phyloP scores from a whole-genome alignment of 2,113 vertebrate species.

The Panthera tigris region DNA sequence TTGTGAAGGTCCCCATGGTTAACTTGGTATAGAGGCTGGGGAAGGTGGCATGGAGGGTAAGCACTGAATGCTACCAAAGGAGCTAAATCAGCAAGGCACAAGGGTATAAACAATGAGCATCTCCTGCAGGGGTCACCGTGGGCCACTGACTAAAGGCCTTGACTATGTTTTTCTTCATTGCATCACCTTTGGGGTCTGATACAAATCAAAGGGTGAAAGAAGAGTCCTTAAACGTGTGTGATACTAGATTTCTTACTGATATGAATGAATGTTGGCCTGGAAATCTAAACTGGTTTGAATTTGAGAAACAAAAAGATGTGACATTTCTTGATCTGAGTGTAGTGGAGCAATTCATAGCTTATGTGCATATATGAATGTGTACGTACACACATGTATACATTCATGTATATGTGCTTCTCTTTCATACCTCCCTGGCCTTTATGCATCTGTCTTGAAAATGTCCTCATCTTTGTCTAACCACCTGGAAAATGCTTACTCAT shows the following conservation, averaged over 20 bases:
- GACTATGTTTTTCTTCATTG: not conserved
- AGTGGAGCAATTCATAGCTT: not conserved
- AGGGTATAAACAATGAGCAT: not conserved
- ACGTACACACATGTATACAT: not conserved
- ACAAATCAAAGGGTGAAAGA: not conserved
- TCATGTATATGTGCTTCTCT: not conserved
- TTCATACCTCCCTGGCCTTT: not conserved
- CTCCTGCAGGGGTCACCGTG: not conserved
- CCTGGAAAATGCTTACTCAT: conserved; percentile 19
- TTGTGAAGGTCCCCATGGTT: not conserved
- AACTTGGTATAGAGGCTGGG: not conserved
- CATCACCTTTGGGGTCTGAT: not conserved
- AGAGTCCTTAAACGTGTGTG: not conserved
- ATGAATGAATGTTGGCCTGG: not conserved
- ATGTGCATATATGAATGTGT: not conserved
- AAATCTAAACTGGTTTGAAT: not conserved
- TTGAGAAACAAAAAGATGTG: not conserved
- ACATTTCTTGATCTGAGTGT: conserved; percentile 2
- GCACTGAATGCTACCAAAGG: not conserved
- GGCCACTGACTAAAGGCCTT: not conserved
- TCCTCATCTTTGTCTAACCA: not conserved
- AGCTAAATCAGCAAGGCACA: not conserved
- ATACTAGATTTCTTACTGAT: not conserved
- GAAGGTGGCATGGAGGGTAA: not conserved
- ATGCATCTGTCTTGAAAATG: not conserved